Percentiles rank a stretch among this genome's conserved stretches.
Conservation (phyloP, 2,113 vertebrate genomes). For the Odobenus rosmarus region DNA sequence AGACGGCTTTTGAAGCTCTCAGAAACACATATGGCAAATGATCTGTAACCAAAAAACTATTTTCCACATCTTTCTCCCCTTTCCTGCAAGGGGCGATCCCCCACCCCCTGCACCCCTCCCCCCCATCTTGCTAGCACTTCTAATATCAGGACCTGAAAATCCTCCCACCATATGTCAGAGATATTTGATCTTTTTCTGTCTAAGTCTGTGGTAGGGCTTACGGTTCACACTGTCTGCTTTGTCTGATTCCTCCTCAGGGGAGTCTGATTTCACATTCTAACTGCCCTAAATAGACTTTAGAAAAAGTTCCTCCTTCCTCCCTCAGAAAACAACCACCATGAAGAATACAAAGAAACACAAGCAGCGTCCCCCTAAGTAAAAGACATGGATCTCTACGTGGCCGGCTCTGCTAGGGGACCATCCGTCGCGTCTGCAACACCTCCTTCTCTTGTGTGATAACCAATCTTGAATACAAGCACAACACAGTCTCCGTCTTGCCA, state of each 20-base stretch:
- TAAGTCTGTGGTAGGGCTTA: slow-evolving; percentile 70
- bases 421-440: background rate
- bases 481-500: background rate
- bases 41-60: background rate
- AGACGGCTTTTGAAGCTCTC: background rate
- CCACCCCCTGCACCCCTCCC: background rate
- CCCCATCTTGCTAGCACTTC: background rate
- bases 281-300: slow-evolving; percentile 54
- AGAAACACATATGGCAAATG: slow-evolving; percentile 25
- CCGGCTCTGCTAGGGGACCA: background rate
- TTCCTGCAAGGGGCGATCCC: background rate
- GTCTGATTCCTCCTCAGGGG: slow-evolving; percentile 75
- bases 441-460: background rate
- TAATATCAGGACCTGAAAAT: slow-evolving; percentile 70
- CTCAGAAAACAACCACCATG: background rate
- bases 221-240: slow-evolving; percentile 76
- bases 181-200: slow-evolving; percentile 80
- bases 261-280: slow-evolving; percentile 77
- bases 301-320: slow-evolving; percentile 46
- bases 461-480: background rate
- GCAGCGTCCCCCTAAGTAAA: background rate
- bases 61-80: background rate
- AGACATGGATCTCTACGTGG: background rate
- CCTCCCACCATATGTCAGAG: slow-evolving; percentile 76
- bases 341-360: slow-evolving; percentile 49